Percentiles rank a stretch among this genome's conserved stretches.
Evolutionary conservation across 2,888 invertebrate species (phyloP).

Genomic region (Pinctada fucata): DNA sequence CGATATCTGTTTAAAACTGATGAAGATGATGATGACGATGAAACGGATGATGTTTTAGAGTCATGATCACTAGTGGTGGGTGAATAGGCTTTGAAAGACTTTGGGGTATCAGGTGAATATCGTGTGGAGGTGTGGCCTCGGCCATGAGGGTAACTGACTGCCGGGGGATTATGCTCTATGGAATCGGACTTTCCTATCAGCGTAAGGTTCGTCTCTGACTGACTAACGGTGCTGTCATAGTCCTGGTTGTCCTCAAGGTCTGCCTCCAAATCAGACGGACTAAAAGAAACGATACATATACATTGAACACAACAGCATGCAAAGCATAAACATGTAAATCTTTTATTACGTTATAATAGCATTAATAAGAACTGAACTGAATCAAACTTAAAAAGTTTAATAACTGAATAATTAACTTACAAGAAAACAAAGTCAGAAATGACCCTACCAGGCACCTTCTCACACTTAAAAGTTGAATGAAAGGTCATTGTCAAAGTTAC

Average conservation of each 20-base stretch:
- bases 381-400: no score
- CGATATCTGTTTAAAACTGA: slow-evolving; percentile 34
- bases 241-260: slow-evolving; percentile 82
- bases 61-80: slow-evolving; percentile 45
- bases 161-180: slow-evolving; percentile 41
- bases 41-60: slow-evolving; percentile 49
- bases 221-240: slow-evolving; percentile 79
- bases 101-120: slow-evolving; percentile 43
- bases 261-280: slow-evolving; percentile 81
- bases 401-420: no score
- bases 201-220: slow-evolving; percentile 76
- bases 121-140: slow-evolving; percentile 8
- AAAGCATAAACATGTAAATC: no score
- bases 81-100: slow-evolving; percentile 50
- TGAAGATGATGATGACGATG: slow-evolving; percentile 43
- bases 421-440: no score
- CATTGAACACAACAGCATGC: no score
- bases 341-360: no score
- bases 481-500: no score
- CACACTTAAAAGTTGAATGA: no score
- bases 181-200: slow-evolving; percentile 69
- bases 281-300: slow-evolving; percentile 58
- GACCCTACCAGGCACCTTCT: no score
- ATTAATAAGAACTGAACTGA: no score
- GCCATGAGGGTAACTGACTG: slow-evolving; percentile 19